Conservation (phyloP, 2,888 invertebrate genomes). For the Galeopsomyia nigrocyanea region DNA sequence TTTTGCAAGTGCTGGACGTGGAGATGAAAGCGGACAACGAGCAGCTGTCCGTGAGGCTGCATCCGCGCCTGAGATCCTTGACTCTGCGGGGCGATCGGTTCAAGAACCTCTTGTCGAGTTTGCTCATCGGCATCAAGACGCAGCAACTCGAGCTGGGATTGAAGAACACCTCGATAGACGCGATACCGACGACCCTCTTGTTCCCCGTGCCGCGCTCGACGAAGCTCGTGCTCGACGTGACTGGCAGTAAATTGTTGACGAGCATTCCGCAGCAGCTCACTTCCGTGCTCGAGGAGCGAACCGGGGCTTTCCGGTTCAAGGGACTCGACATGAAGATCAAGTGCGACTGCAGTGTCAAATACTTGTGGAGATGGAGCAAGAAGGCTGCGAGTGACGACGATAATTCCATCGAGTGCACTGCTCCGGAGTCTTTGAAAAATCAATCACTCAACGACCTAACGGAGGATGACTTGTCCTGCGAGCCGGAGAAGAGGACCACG, state of each 20-base stretch:
- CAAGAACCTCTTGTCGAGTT: constrained; percentile 84
- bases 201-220: constrained; percentile 91
- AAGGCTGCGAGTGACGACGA: constrained; percentile 56
- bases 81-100: constrained; percentile 82
- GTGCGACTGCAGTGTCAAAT: constrained; percentile 88
- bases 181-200: constrained; percentile 84
- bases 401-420: constrained; percentile 73
- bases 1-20: constrained; percentile 82
- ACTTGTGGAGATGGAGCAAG: constrained; percentile 84
- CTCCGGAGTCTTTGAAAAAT: constrained; percentile 80
- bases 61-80: constrained; percentile 82
- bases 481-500: constrained; percentile 74
- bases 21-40: constrained; percentile 87
- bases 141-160: constrained; percentile 80
- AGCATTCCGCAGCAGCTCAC: constrained; percentile 85
- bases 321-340: constrained; percentile 84
- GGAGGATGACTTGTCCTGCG: constrained; percentile 87
- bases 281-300: constrained; percentile 84
- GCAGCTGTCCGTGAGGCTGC: constrained; percentile 83
- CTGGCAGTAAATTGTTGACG: constrained; percentile 82
- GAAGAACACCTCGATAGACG: constrained; percentile 83
- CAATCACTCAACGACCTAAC: constrained; percentile 81
- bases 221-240: constrained; percentile 82
- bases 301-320: constrained; percentile 80
- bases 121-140: constrained; percentile 85